phyloP scores from a whole-genome alignment of 2,888 invertebrate species.

The Catocala nupta region DNA sequence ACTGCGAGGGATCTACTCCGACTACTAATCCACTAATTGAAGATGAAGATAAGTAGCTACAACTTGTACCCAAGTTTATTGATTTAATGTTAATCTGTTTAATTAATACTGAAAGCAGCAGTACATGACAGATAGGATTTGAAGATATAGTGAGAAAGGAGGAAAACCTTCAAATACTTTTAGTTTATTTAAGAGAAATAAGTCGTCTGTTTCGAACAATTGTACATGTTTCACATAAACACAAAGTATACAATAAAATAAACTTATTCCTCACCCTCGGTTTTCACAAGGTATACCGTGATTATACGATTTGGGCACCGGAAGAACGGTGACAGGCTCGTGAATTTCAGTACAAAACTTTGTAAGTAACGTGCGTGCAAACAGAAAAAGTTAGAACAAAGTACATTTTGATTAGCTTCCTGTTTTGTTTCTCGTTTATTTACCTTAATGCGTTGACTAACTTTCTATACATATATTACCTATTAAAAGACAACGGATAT shows the following conservation, averaged over 20 bases:
- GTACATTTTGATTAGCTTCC: constrained; percentile 24
- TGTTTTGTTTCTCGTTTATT: constrained; percentile 23
- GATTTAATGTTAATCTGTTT: constrained; percentile 39
- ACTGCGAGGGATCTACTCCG: constrained; percentile 33
- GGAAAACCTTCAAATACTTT: neutral
- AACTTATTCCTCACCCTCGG: constrained; percentile 16
- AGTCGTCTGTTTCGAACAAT: neutral
- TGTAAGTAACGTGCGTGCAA: constrained; percentile 39
- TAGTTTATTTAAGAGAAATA: neutral
- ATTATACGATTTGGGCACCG: constrained; percentile 46
- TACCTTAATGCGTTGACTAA: constrained; percentile 5
- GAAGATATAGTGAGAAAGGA: neutral
- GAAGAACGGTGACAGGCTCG: constrained; percentile 42
- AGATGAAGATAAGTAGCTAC: constrained; percentile 42
- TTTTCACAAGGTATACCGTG: constrained; percentile 28
- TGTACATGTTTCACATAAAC: constrained; percentile 9
- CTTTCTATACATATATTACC: too few species aligned
- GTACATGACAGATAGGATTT: constrained; percentile 14
- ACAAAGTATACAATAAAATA: constrained; percentile 13
- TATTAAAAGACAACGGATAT: too few species aligned
- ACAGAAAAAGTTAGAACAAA: constrained; percentile 23
- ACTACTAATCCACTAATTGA: constrained; percentile 50
- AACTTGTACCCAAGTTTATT: constrained; percentile 37
- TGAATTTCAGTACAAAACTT: constrained; percentile 38
- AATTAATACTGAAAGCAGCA: constrained; percentile 30